Percentiles rank a stretch among this genome's conserved stretches.
phyloP scores from a whole-genome alignment of 2,797 vertebrate genomes.

The Schizopygopsis pylzovi region DNA sequence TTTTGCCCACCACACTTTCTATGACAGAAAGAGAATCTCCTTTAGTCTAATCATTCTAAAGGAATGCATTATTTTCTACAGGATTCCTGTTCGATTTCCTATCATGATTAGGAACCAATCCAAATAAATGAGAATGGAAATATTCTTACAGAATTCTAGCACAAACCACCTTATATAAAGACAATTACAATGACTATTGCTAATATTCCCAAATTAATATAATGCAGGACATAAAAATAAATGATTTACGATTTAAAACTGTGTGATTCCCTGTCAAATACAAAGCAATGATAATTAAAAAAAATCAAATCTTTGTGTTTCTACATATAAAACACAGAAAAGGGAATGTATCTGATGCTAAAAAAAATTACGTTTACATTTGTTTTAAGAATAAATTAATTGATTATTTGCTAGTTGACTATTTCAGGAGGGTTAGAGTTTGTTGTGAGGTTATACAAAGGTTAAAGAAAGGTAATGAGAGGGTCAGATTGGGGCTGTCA shows the following conservation, averaged over 20 bases:
- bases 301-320: background rate
- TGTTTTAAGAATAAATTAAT: constrained; percentile 15
- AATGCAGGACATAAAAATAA: background rate
- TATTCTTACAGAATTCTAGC: background rate
- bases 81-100: background rate
- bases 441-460: constrained; percentile 53
- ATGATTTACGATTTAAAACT: background rate
- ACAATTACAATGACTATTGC: background rate
- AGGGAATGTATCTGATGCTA: background rate
- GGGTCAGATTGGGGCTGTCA: constrained; percentile 53
- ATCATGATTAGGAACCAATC: background rate
- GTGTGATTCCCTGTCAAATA: background rate
- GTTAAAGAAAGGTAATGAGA: constrained; percentile 50
- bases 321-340: background rate
- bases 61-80: background rate
- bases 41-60: background rate
- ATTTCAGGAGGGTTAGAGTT: constrained; percentile 21
- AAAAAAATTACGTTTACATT: background rate
- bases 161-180: background rate
- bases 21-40: constrained; percentile 3
- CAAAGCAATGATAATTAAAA: background rate
- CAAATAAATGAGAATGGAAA: background rate
- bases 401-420: constrained; percentile 39
- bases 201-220: background rate
- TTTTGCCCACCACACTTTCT: constrained; percentile 77